Evolutionary conservation across 1,140 invertebrate genomes (phyloP).

Genomic region (Dreissena polymorpha): DNA sequence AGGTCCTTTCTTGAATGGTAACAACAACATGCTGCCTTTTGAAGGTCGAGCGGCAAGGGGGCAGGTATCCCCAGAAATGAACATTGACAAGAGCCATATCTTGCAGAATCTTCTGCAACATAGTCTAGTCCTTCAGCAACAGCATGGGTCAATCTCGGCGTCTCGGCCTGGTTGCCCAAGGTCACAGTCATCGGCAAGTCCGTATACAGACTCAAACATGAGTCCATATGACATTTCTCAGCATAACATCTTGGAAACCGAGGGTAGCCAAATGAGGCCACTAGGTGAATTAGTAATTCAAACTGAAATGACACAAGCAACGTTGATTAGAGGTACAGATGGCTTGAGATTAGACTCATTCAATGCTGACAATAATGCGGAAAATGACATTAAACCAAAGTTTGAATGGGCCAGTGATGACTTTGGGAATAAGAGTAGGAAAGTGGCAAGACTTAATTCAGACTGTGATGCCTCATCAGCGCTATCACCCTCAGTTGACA

Average conservation of each 20-base stretch:
- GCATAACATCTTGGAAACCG: conserved; percentile 31
- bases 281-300: not conserved
- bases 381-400: conserved; percentile 44
- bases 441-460: conserved; percentile 42
- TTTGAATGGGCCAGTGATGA: not conserved
- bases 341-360: conserved; percentile 63
- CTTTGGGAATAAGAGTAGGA: conserved; percentile 18
- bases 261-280: not conserved
- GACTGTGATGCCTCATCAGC: conserved; percentile 63
- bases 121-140: conserved; percentile 16
- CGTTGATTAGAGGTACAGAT: conserved; percentile 67
- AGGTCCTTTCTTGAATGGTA: not conserved
- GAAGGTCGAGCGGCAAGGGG: not conserved
- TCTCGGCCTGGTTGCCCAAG: conserved; percentile 59
- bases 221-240: conserved; percentile 23
- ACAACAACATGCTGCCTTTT: not conserved
- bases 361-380: conserved; percentile 39
- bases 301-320: conserved; percentile 58
- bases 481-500: conserved; percentile 56
- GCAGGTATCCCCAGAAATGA: not conserved
- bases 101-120: conserved; percentile 57
- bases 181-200: conserved; percentile 41
- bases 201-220: conserved; percentile 39
- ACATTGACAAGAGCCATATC: conserved; percentile 51
- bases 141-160: conserved; percentile 38